phyloP scores from a whole-genome alignment of 1,140 invertebrate species.

The Dendroctonus ponderosae region DNA sequence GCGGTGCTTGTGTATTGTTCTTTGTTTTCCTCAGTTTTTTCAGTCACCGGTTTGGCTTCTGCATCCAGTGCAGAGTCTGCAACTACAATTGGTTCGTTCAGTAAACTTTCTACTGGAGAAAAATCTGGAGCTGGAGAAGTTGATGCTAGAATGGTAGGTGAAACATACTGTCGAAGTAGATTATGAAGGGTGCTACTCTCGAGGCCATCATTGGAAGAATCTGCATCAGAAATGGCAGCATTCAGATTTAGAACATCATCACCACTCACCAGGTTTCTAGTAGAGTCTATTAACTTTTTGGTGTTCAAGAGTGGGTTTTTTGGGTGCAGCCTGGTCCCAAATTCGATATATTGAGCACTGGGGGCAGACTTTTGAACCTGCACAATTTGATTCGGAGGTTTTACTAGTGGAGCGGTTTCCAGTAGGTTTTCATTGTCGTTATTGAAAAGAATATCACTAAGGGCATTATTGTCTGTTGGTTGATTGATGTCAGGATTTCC shows the following conservation, averaged over 20 bases:
- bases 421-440: background rate
- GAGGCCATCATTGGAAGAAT: constrained; percentile 8
- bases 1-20: constrained; percentile 9
- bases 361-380: background rate
- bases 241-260: constrained; percentile 59
- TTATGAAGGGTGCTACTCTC: constrained; percentile 26
- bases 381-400: constrained; percentile 19
- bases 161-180: constrained; percentile 20
- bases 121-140: constrained; percentile 3
- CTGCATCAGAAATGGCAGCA: constrained; percentile 46
- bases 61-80: constrained; percentile 42
- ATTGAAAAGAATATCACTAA: too few relatives aligned
- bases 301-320: background rate
- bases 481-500: background rate
- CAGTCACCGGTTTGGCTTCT: constrained; percentile 17
- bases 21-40: constrained; percentile 29
- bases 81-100: constrained; percentile 49
- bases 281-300: constrained; percentile 54
- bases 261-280: constrained; percentile 57
- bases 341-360: constrained; percentile 3
- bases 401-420: constrained; percentile 13
- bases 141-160: constrained; percentile 17
- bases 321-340: constrained; percentile 6
- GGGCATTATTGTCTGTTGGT: too few relatives aligned
- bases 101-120: background rate